These are phyloP conservation scores for Tyto alba DNA, from an alignment of 2,113 vertebrate species.

Conservation along the genomic window DNA sequence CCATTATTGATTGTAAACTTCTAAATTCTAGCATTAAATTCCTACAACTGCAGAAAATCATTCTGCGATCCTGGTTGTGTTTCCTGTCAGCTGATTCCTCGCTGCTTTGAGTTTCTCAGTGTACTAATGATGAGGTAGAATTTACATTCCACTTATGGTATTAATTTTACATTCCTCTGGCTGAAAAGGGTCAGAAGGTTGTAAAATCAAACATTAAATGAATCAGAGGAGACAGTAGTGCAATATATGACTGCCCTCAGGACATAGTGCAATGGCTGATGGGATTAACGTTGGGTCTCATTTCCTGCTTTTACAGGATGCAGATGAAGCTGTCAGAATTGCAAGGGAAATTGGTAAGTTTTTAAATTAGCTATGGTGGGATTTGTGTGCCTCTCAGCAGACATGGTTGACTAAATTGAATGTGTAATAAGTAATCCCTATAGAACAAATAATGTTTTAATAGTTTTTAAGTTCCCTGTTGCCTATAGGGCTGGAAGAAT, in stretches of 20 bases:
- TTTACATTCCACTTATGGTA: constrained; percentile 83
- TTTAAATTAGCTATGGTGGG: constrained; percentile 78
- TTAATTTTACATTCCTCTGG: constrained; percentile 84
- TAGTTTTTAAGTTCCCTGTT: constrained; percentile 66
- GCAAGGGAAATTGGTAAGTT: constrained; percentile 92
- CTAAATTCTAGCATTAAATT: constrained; percentile 77
- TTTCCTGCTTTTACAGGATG: constrained; percentile 87
- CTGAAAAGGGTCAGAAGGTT: constrained; percentile 81
- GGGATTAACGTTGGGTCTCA: constrained; percentile 80
- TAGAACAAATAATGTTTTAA: constrained; percentile 73
- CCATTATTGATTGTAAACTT: constrained; percentile 77
- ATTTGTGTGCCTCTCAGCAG: constrained; percentile 76
- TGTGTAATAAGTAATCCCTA: constrained; percentile 71
- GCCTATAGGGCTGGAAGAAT: constrained; percentile 50
- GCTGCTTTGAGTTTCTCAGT: constrained; percentile 65
- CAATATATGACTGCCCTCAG: constrained; percentile 81
- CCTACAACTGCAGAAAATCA: constrained; percentile 71
- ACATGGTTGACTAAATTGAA: constrained; percentile 75
- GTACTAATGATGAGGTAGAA: constrained; percentile 77
- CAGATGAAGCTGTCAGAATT: constrained; percentile 94
- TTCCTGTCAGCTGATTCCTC: constrained; percentile 74
- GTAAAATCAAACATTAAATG: constrained; percentile 84
- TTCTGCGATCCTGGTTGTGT: constrained; percentile 61
- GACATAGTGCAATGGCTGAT: constrained; percentile 77
- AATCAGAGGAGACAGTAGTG: constrained; percentile 82